These are phyloP conservation scores for Drosophila arawakana DNA, from an alignment of 1,140 invertebrate species.

Conservation along the genomic window DNA sequence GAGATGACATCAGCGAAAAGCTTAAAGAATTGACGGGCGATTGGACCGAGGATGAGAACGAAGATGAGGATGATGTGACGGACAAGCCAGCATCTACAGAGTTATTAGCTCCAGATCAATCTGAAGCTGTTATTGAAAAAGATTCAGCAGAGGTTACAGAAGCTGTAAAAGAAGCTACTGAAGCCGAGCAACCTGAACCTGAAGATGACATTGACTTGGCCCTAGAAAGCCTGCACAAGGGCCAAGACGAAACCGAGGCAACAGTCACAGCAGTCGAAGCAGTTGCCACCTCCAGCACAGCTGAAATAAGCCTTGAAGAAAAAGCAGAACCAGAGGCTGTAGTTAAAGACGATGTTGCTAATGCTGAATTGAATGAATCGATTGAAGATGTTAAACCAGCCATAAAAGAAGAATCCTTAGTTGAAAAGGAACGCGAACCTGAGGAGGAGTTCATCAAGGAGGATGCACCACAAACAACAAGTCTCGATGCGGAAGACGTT, in stretches of 20 bases:
- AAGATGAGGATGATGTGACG: constrained; percentile 60
- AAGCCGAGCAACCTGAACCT: constrained; percentile 30
- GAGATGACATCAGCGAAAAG: constrained; percentile 79
- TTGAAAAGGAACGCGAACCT: constrained; percentile 34
- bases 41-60: constrained; percentile 82
- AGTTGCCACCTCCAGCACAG: constrained; percentile 20
- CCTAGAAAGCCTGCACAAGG: constrained; percentile 70
- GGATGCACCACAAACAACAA: constrained; percentile 22
- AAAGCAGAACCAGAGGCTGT: constrained; percentile 9
- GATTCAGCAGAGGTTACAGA: constrained; percentile 30
- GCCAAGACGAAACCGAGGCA: constrained; percentile 36
- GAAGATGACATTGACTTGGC: constrained; percentile 80
- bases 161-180: constrained; percentile 18
- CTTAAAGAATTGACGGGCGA: constrained; percentile 81
- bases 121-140: constrained; percentile 28
- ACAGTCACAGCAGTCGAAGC: constrained; percentile 13
- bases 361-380: constrained; percentile 5
- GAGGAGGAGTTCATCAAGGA: constrained; percentile 67
- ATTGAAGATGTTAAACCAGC: background rate
- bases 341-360: constrained; percentile 27
- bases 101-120: constrained; percentile 10
- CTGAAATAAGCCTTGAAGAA: constrained; percentile 21
- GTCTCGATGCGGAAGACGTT: constrained; percentile 6
- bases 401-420: constrained; percentile 3
- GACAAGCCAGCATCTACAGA: constrained; percentile 51